Conservation (phyloP, 2,113 vertebrate species). For the Choloepus hoffmanni region DNA sequence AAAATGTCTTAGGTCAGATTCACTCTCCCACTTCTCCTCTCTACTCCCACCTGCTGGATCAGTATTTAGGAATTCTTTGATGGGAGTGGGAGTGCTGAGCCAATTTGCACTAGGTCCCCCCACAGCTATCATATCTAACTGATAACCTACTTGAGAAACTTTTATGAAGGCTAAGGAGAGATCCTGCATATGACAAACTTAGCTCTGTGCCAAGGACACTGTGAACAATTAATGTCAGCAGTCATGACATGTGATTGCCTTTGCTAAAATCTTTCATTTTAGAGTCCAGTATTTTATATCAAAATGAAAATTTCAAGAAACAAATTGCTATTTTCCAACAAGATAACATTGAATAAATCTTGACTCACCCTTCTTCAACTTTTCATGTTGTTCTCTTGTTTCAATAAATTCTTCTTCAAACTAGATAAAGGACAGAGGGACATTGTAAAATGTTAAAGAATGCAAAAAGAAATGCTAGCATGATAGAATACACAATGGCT, state of each 20-base stretch:
- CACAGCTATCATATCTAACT: neutral
- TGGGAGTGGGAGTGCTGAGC: neutral
- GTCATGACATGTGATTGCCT: neutral
- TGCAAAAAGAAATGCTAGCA: neutral
- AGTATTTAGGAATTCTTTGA: neutral
- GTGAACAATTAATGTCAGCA: neutral
- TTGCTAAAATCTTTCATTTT: neutral
- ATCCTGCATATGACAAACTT: neutral
- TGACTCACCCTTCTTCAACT: conserved; percentile 86
- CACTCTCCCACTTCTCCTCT: neutral
- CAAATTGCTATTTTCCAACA: neutral
- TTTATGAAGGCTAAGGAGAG: neutral
- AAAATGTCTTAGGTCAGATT: neutral
- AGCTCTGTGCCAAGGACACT: neutral
- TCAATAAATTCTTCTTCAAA: conserved; percentile 91
- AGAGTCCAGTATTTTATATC: neutral
- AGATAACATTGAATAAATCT: neutral
- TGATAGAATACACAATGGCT: neutral
- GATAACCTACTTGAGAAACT: neutral
- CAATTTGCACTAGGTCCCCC: neutral
- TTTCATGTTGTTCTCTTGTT: conserved; percentile 87
- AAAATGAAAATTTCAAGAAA: neutral
- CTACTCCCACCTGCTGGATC: neutral
- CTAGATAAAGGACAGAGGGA: conserved; percentile 80
- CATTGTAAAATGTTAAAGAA: neutral